These are phyloP conservation scores for Nesidiocoris tenuis DNA, from an alignment of 2,888 invertebrate genomes.

Conservation along the genomic window DNA sequence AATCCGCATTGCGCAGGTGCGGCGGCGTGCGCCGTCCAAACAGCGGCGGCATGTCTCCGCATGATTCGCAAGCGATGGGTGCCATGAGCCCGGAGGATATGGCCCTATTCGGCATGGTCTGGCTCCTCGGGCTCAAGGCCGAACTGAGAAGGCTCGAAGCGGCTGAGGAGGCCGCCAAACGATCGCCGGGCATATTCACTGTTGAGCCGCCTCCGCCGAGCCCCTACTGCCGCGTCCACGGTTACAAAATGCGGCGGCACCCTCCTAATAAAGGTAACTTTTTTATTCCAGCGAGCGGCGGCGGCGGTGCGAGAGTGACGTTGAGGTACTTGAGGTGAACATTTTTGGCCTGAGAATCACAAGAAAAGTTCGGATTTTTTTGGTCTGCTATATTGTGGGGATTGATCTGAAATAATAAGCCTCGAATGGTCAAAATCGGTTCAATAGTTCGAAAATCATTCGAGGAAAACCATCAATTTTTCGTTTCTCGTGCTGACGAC, in stretches of 20 bases:
- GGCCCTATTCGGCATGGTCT: constrained; percentile 85
- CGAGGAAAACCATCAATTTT: too few species aligned
- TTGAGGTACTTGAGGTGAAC: too few species aligned
- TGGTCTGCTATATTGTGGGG: too few species aligned
- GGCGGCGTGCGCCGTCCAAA: constrained; percentile 21
- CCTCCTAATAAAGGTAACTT: constrained; percentile 35
- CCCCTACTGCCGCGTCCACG: constrained; percentile 63
- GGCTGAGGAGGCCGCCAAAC: constrained; percentile 37
- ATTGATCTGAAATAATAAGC: too few species aligned
- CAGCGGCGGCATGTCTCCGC: constrained; percentile 39
- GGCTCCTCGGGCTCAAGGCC: constrained; percentile 77
- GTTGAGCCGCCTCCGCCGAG: constrained; percentile 55
- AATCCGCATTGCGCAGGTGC: constrained; percentile 6
- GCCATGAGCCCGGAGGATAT: constrained; percentile 58
- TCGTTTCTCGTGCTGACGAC: too few species aligned
- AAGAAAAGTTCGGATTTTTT: too few species aligned
- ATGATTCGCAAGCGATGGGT: constrained; percentile 42
- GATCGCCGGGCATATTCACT: constrained; percentile 55
- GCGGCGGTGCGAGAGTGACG: too few species aligned
- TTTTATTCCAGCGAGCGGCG: too few species aligned
- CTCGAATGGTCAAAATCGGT: too few species aligned
- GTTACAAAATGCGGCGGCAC: constrained; percentile 54
- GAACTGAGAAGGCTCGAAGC: constrained; percentile 73
- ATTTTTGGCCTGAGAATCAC: too few species aligned
- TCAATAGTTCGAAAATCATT: too few species aligned